Percentiles rank a stretch among this genome's conserved stretches.
Conservation (phyloP, 1,140 invertebrate genomes). For the Tetramorium simillimum region DNA sequence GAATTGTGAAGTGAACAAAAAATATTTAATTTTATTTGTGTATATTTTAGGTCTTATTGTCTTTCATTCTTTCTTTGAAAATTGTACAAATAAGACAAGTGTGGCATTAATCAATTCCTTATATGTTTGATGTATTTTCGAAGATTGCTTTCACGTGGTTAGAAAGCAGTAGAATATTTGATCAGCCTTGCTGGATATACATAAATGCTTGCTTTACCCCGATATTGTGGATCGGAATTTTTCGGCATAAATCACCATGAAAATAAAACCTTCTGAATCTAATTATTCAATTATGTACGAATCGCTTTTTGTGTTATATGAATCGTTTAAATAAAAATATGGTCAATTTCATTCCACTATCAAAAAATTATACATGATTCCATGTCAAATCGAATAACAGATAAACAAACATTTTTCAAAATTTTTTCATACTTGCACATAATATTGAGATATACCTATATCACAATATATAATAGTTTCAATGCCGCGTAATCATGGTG, state of each 20-base stretch:
- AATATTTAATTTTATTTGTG: constrained; percentile 11
- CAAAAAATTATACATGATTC: neutral
- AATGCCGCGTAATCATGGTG: neutral
- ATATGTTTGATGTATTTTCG: neutral
- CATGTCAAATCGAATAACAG: neutral
- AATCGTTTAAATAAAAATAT: constrained; percentile 6
- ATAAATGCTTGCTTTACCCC: constrained; percentile 5
- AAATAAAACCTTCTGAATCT: constrained; percentile 14
- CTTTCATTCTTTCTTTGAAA: neutral
- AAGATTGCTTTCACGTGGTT: constrained; percentile 9
- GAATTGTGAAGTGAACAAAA: constrained; percentile 15
- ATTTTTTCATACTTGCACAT: neutral
- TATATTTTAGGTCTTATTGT: constrained; percentile 37
- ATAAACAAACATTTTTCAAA: neutral
- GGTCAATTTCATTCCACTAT: neutral
- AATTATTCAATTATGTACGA: neutral
- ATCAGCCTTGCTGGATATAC: neutral
- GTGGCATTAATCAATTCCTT: neutral
- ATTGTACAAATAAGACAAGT: constrained; percentile 2
- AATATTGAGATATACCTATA: neutral
- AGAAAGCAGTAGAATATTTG: neutral
- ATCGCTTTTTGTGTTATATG: neutral
- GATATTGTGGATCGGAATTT: neutral
- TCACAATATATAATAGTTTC: neutral
- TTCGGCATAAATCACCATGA: neutral